A percentile compares a stretch with the other conserved stretches of the same genome.
phyloP scores from a whole-genome alignment of 2,888 invertebrate genomes.

The Choristoneura rosaceana region DNA sequence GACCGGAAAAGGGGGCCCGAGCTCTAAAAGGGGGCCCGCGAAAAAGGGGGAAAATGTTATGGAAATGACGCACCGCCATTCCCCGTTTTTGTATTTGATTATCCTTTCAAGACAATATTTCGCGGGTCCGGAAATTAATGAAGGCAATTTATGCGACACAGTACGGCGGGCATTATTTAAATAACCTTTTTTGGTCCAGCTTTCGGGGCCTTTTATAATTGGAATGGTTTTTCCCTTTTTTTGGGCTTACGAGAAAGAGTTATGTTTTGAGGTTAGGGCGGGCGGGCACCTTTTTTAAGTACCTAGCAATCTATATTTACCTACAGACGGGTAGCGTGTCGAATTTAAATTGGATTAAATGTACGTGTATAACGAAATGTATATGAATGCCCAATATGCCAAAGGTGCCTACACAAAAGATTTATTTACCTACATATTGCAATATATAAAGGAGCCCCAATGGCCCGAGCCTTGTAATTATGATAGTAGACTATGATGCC shows the following conservation, averaged over 20 bases:
- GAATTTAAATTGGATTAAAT: conserved; percentile 17
- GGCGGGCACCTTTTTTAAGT: conserved; percentile 45
- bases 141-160: conserved; percentile 85
- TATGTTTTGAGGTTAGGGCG: conserved; percentile 75
- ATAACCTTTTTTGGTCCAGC: conserved; percentile 75
- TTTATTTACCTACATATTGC: neutral
- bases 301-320: neutral
- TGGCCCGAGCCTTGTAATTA: too few species aligned
- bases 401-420: neutral
- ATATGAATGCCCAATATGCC: neutral
- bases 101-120: conserved; percentile 86
- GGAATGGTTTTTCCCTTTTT: conserved; percentile 64
- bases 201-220: conserved; percentile 81
- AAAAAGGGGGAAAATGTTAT: conserved; percentile 78
- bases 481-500: too few species aligned
- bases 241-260: conserved; percentile 69
- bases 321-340: neutral
- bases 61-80: conserved; percentile 85
- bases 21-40: conserved; percentile 68
- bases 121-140: conserved; percentile 84
- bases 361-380: too few species aligned
- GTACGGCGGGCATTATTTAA: conserved; percentile 81
- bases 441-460: too few species aligned
- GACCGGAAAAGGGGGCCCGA: conserved; percentile 79
- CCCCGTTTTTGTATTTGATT: conserved; percentile 86